phyloP scores from a whole-genome alignment of 35 echinoderm and acorn worm genomes.

The Apostichopus parvimensis region DNA sequence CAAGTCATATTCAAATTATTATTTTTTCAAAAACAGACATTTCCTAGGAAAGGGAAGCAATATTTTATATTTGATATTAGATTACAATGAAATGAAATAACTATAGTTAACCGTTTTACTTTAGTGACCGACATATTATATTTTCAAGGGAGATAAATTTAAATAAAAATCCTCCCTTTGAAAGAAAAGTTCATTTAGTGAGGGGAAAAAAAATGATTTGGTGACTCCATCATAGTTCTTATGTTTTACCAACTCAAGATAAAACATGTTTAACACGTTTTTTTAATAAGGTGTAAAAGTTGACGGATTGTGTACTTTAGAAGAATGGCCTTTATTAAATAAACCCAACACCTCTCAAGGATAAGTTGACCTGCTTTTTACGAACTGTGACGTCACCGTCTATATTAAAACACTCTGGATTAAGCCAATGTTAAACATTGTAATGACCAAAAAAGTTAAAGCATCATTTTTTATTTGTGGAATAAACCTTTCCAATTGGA shows the following conservation, averaged over 20 bases:
- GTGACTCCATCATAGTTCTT: background rate
- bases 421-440: background rate
- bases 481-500: no score
- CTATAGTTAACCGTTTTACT: no score
- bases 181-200: no score
- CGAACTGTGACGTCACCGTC: background rate
- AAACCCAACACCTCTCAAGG: background rate
- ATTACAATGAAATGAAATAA: no score
- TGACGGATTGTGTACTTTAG: background rate
- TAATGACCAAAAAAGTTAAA: background rate
- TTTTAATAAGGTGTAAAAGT: background rate
- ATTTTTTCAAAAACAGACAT: no score
- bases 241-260: background rate
- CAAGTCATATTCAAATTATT: no score
- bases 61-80: no score
- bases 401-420: background rate
- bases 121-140: no score
- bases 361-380: background rate
- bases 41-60: no score
- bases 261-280: background rate
- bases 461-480: no score
- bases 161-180: no score
- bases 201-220: background rate
- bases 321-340: background rate
- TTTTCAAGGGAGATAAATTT: no score